Percentiles rank a stretch among this genome's conserved stretches.
Conservation (phyloP, 2,113 vertebrate species). For the Oncorhynchus tshawytscha region DNA sequence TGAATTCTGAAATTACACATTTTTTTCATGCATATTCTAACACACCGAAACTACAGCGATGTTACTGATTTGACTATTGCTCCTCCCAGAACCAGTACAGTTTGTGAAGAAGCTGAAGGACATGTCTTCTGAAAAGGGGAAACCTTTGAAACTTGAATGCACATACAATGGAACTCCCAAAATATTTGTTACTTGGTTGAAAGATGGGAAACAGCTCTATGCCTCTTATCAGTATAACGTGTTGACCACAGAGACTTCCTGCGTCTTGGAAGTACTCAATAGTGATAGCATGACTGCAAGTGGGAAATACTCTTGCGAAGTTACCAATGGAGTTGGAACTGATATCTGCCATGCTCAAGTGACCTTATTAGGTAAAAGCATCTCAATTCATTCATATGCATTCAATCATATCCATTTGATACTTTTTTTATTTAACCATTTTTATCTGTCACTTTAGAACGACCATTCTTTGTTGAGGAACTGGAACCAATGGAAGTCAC, state of each 20-base stretch:
- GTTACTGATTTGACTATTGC: slow-evolving; percentile 32
- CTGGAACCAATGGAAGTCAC: slow-evolving; percentile 78
- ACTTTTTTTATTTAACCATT: slow-evolving; percentile 12
- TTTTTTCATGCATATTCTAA: not conserved
- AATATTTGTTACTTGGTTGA: slow-evolving; percentile 80
- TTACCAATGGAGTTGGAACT: slow-evolving; percentile 83
- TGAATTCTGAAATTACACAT: not conserved
- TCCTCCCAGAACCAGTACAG: slow-evolving; percentile 58
- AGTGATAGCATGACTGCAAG: slow-evolving; percentile 72
- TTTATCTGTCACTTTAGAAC: slow-evolving; percentile 74
- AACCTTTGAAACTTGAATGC: slow-evolving; percentile 54
- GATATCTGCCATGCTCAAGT: slow-evolving; percentile 82
- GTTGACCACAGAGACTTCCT: slow-evolving; percentile 73
- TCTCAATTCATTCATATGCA: not conserved
- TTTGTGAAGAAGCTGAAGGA: slow-evolving; percentile 80
- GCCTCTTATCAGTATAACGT: slow-evolving; percentile 69
- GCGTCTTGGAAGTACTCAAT: slow-evolving; percentile 79
- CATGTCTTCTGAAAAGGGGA: slow-evolving; percentile 63
- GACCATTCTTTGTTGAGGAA: slow-evolving; percentile 79
- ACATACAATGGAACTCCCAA: slow-evolving; percentile 77
- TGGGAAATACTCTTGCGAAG: slow-evolving; percentile 84
- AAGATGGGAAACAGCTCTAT: slow-evolving; percentile 79
- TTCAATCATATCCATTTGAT: slow-evolving; percentile 5
- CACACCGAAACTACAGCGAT: not conserved
- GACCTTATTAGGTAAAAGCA: slow-evolving; percentile 55